Base-by-base conservation (phyloP, 2,113 vertebrate genomes). In the Nicator chloris region DNA sequence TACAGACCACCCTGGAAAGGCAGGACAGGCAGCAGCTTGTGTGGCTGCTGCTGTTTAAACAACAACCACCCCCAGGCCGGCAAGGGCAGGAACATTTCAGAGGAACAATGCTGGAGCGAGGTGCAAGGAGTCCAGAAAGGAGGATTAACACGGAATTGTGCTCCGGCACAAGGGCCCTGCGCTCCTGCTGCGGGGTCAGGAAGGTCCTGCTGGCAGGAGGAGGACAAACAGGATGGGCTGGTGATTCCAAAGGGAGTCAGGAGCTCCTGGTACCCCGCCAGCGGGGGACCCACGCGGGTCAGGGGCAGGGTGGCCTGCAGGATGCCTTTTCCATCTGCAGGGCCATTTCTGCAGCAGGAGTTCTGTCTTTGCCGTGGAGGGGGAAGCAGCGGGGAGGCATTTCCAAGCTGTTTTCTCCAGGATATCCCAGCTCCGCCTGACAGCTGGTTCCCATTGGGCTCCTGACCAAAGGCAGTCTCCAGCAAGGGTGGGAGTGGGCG, bases 1-100 rank as follows among this genome's bases (percentile, higher is more conserved):
- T 97, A 97, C 44, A 59, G 97, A 98, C 98, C 98, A 98, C 97
- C 97, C 97, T 90, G 97, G 24, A 97, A 97, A 95, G 95, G 94
- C 96, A 97, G 88, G 92, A 59, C 73, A 95, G 92, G 78, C 88
- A 88, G 83, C 95, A 94, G 95, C 96, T 94, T 97, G 97, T 97
- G 97, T 93, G 95, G 96, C 93, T 96, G 94, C 96, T 95, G 94
- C 90, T 91, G 84, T 92, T 95, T 81, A 91, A 96, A 96, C 89
- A 97, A 94, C 95, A 90, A 92, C 88, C 92, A 87, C 92, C 88
- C 89, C 90, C 81, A 68, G 88, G 81, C 96, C 44, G 16, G 84
- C 86, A 39, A 82, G 88, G 84, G 93, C 92, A 95, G 92, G 95
- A 95, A 92, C 95, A 92, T 94, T 88, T 92, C 65, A 7, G 83